Evolutionary conservation across 2,113 vertebrate genomes (phyloP), one percentile per base, ranked within the genome.

Genomic region (Tachysurus vachellii): DNA sequence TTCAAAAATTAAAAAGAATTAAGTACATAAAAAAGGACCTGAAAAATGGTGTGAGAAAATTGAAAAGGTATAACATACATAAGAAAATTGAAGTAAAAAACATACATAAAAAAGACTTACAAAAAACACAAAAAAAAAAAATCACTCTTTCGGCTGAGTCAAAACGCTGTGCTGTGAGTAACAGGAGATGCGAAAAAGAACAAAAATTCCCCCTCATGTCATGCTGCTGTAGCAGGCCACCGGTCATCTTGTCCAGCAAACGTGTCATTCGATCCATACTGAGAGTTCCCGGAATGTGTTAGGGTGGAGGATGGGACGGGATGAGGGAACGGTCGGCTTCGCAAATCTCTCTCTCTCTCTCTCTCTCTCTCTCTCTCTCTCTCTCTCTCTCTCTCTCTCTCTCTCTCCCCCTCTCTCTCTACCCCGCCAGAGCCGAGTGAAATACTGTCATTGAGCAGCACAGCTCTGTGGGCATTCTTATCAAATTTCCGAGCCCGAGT

Each of bases 221-320:
- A 83, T 90, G 87, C 89, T 90, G 91, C 92, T 86, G 77, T 91
- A 91, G 89, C 90, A 36, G 89, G 89, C 84, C 85, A 59, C 88
- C 88, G 68, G 91, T 89, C 36, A 83, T 88, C 85, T 86, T 88
- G 92, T 91, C 88, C 90, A 89, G 91, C 91, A 88, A 86, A 73
- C 79, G 88, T 89, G 92, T 90, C 93, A 93, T 93, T 92, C 90
- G 93, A 89, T 93, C 92, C 91, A 88, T 87, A 90, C 82, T 26
- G 66, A 89, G 88, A 84, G 89, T 93, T 93, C 92, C 92, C 89
- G 91, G 92, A 95, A 88, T 90, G 42, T 89, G 89, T 80, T 12
- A 5, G 59, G 61, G 59, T 62, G 66, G 76, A 44, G 66, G 28
- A 76, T 80, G 21, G 47, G n/a, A 26, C 14, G 66, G 47, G n/a